phyloP scores from a whole-genome alignment of 1,140 invertebrate genomes.

The Leptinotarsa lineolata region DNA sequence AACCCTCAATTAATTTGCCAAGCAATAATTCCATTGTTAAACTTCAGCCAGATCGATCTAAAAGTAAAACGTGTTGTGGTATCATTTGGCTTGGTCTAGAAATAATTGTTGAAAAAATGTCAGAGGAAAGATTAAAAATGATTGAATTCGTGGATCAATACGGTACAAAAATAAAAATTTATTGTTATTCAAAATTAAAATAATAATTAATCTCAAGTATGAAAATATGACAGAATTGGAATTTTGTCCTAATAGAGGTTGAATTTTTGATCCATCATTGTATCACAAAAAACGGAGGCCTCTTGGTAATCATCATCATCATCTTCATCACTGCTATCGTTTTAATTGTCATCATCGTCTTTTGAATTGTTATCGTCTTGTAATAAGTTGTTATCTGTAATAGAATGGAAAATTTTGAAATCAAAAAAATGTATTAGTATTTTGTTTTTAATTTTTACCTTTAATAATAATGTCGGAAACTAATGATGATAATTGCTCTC shows the following conservation, averaged over 20 bases:
- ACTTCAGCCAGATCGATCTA: constrained; percentile 21
- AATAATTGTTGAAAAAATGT: constrained; percentile 31
- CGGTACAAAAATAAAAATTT: constrained; percentile 22
- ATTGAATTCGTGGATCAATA: constrained; percentile 23
- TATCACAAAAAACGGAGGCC: constrained; percentile 29
- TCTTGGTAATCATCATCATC: constrained; percentile 20
- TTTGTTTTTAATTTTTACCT: constrained; percentile 1
- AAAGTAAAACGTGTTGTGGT: constrained; percentile 6
- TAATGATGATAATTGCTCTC: constrained; percentile 27
- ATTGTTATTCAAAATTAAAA: constrained; percentile 25
- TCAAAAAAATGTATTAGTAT: constrained; percentile 14
- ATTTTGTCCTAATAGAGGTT: constrained; percentile 22
- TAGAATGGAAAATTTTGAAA: constrained; percentile 20
- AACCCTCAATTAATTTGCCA: constrained; percentile 23
- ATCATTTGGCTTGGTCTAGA: constrained; percentile 31
- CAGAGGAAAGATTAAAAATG: constrained; percentile 14
- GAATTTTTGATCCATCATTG: constrained; percentile 27
- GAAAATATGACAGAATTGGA: constrained; percentile 18
- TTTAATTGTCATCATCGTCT: constrained; percentile 28
- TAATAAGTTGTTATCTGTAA: constrained; percentile 34
- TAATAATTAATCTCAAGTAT: background rate
- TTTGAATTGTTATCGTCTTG: constrained; percentile 23
- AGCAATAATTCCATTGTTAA: constrained; percentile 16
- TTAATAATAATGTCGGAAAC: constrained; percentile 22
- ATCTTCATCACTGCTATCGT: constrained; percentile 27